phyloP scores from a whole-genome alignment of 1,140 invertebrate genomes.

The Drosophila grimshawi region DNA sequence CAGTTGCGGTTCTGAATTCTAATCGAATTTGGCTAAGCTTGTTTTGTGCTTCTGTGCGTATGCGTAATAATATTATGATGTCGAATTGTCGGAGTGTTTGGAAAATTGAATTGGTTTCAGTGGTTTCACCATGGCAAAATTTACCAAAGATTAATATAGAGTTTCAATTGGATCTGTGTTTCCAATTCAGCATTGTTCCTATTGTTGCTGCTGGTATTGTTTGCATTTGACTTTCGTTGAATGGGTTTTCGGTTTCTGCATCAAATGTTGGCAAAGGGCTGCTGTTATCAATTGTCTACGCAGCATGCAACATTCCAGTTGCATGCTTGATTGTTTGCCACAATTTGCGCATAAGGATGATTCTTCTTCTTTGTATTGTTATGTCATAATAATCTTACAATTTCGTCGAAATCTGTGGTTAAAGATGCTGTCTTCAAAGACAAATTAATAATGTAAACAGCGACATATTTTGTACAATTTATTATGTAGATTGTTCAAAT shows the following conservation, averaged over 20 bases:
- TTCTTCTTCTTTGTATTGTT: too few relatives aligned
- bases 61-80: not conserved
- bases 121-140: too few relatives aligned
- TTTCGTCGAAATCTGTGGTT: too few relatives aligned
- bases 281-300: constrained; percentile 23
- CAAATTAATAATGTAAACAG: too few relatives aligned
- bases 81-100: too few relatives aligned
- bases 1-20: too few relatives aligned
- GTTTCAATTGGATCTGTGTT: not conserved
- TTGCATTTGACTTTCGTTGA: constrained; percentile 52
- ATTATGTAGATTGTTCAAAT: not conserved
- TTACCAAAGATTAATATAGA: too few relatives aligned
- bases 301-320: constrained; percentile 1
- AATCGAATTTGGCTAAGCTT: too few relatives aligned
- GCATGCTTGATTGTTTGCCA: not conserved
- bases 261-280: constrained; percentile 19
- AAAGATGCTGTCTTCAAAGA: too few relatives aligned
- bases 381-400: too few relatives aligned
- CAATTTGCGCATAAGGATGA: constrained; percentile 12
- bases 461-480: not conserved
- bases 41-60: not conserved
- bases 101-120: too few relatives aligned
- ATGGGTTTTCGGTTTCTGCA: constrained; percentile 44
- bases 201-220: constrained; percentile 12
- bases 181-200: not conserved